Conservation (phyloP, 2,113 vertebrate species). For the Paralichthys olivaceus region DNA sequence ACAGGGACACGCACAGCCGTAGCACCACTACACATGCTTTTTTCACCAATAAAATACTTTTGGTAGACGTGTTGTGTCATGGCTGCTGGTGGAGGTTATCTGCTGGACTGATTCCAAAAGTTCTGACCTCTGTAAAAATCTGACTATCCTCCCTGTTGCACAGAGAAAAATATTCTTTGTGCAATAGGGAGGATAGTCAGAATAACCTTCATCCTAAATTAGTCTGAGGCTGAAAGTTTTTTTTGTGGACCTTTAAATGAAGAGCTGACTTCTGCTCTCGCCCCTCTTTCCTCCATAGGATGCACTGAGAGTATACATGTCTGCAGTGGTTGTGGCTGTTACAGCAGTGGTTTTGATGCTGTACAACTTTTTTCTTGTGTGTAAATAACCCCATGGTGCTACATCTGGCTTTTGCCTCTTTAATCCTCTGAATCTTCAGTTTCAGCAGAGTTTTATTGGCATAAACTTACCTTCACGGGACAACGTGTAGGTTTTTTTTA, state of each 20-base stretch:
- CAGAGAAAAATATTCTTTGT: too few relatives aligned
- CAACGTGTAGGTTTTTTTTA: conserved; percentile 8
- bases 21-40: too few relatives aligned
- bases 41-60: too few relatives aligned
- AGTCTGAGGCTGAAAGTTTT: not conserved
- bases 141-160: not conserved
- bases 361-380: not conserved
- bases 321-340: conserved; percentile 53
- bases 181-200: too few relatives aligned
- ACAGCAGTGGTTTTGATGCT: conserved; percentile 51
- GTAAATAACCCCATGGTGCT: conserved; percentile 33
- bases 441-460: conserved; percentile 43
- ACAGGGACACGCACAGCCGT: too few relatives aligned
- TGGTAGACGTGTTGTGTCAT: too few relatives aligned
- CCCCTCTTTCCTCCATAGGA: conserved; percentile 6
- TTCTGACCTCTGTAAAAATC: not conserved
- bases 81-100: too few relatives aligned
- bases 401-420: conserved; percentile 48
- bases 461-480: conserved; percentile 69
- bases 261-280: not conserved
- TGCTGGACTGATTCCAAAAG: too few relatives aligned
- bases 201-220: not conserved
- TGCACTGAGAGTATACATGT: not conserved
- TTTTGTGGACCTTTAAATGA: conserved; percentile 23
- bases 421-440: conserved; percentile 42